Evolutionary conservation across 2,888 invertebrate genomes (phyloP).

Genomic region (Drosophila suboccidentalis): DNA sequence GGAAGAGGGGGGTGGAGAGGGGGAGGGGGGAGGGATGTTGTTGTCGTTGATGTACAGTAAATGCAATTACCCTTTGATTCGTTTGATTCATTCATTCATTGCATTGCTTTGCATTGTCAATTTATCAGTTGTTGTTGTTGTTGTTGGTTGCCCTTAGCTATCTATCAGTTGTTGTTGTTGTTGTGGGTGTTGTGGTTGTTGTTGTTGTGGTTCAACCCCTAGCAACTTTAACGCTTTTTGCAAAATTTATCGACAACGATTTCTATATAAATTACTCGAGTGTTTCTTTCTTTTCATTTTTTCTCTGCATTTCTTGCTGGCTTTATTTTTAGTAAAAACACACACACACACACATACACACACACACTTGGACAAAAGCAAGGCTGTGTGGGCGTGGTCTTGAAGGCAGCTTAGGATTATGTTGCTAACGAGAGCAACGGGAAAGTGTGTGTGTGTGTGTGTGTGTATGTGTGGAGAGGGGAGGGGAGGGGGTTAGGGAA

Average conservation of each 20-base stretch:
- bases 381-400: constrained; percentile 32
- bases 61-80: constrained; percentile 61
- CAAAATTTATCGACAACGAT: constrained; percentile 67
- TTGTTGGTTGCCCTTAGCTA: neutral
- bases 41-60: constrained; percentile 16
- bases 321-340: constrained; percentile 1
- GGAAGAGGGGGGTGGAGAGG: neutral
- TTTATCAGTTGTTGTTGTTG: constrained; percentile 4
- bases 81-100: constrained; percentile 28
- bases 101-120: constrained; percentile 30
- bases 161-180: neutral
- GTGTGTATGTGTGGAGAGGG: too few species aligned
- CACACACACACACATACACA: constrained; percentile 8
- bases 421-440: constrained; percentile 69
- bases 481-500: constrained; percentile 35
- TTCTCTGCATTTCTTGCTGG: neutral
- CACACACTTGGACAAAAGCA: constrained; percentile 5
- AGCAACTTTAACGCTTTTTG: constrained; percentile 4
- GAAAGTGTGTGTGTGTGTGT: neutral
- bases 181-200: neutral
- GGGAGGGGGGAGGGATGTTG: neutral
- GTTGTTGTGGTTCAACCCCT: neutral
- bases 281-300: neutral
- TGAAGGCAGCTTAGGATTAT: constrained; percentile 66
- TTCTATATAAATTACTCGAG: constrained; percentile 58